These are phyloP conservation scores for Yponomeuta cagnagella DNA, from an alignment of 2,888 invertebrate genomes.

Conservation along the genomic window DNA sequence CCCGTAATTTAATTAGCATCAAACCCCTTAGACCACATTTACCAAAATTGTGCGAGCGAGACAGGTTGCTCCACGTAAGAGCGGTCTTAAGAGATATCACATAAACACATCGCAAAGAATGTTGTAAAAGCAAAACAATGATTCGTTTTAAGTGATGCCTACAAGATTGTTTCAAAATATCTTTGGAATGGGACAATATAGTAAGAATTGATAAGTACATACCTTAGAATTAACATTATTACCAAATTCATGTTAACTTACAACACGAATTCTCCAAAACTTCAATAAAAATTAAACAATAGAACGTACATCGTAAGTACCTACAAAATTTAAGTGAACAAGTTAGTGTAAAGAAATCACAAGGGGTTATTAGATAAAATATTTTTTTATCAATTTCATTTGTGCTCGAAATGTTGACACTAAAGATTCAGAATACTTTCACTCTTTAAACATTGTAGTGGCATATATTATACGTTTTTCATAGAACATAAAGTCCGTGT, in stretches of 20 bases:
- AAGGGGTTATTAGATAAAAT: background rate
- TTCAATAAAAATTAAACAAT: background rate
- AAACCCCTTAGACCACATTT: too few species aligned
- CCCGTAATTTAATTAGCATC: too few species aligned
- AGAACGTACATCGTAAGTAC: background rate
- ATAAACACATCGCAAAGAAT: constrained; percentile 65
- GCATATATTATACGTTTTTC: too few species aligned
- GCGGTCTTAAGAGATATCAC: constrained; percentile 52
- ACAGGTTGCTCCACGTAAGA: too few species aligned
- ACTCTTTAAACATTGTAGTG: too few species aligned
- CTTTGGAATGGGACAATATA: constrained; percentile 52
- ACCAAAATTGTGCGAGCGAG: too few species aligned
- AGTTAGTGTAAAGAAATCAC: constrained; percentile 14
- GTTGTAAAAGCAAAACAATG: constrained; percentile 49
- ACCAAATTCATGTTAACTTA: constrained; percentile 2
- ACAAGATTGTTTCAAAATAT: constrained; percentile 38
- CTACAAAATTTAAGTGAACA: constrained; percentile 2
- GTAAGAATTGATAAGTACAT: constrained; percentile 1
- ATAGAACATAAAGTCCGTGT: too few species aligned
- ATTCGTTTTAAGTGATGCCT: constrained; percentile 37
- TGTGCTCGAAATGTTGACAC: background rate
- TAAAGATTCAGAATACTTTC: background rate
- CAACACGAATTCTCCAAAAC: constrained; percentile 2
- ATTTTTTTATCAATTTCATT: background rate
- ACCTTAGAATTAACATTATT: constrained; percentile 2